Evolutionary conservation across 2,113 vertebrate species (phyloP), one percentile per base, ranked within the genome.

Genomic region (Atherinomorus stipes): DNA sequence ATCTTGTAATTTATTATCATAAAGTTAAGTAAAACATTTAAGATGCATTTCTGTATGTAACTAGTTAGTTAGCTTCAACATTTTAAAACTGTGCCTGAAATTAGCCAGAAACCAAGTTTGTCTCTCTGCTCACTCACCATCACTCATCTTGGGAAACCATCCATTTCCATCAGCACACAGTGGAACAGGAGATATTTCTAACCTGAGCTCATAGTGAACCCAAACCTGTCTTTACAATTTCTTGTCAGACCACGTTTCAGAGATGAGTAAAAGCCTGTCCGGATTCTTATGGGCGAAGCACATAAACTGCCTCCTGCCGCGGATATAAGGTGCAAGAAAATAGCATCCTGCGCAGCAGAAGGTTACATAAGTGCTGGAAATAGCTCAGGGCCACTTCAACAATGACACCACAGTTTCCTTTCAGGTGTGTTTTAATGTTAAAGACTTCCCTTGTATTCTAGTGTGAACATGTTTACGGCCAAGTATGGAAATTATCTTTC

Each of bases 351-450:
- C 21, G 16, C 0, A 40, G 42, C 44, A 23, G n/a, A 54, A 4
- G 37, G 21, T 85, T 81, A 75, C 68, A 75, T 83, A 84, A 84
- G n/a, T 19, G 26, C 26, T 77, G 61, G 64, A 78, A 83, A 81
- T 45, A 77, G 51, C 49, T 22, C 53, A 56, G 7, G 26, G 7
- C 25, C 31, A 51, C 72, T 77, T 9, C 3, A 10, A 77, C 63
- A 60, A 81, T 42, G 64, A 81, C 62, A 70, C 23, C 25, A 56
- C 34, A 51, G 60, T 67, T 85, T 67, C 47, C 63, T 58, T 10
- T 62, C 25, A 21, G 51, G 23, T 56, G 25, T 13, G 15, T 11
- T 22, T 34, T 18, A 15, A 67, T 11, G 50, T 4, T n/a, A 31
- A 13, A n/a, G 7, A 49, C 56, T 18, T 7, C 15, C 8, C 5